Conservation (phyloP, 23 tunicate genomes). For the Halocynthia roretzi region DNA sequence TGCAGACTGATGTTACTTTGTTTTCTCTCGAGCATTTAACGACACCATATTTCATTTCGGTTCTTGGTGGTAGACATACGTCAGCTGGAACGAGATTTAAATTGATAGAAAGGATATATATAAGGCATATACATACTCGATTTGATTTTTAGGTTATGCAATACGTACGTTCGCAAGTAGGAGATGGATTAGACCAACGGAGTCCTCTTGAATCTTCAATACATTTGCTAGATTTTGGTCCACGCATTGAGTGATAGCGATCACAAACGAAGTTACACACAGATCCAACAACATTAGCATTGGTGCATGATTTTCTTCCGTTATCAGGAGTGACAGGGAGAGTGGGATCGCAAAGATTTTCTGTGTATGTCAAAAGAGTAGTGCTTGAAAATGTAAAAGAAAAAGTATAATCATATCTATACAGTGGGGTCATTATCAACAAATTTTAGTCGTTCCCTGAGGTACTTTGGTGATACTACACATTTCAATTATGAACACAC, state of each 20-base stretch:
- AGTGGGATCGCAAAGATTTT: slow-evolving; percentile 29
- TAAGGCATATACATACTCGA: not conserved
- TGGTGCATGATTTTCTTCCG: slow-evolving; percentile 52
- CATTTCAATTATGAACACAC: too few species aligned
- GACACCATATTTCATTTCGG: slow-evolving; percentile 26
- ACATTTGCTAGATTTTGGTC: slow-evolving; percentile 41
- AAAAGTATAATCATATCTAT: too few species aligned
- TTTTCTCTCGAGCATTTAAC: slow-evolving; percentile 38
- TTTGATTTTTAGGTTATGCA: not conserved
- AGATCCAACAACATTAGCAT: slow-evolving; percentile 69
- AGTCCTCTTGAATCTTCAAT: slow-evolving; percentile 27
- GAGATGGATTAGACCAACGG: slow-evolving; percentile 49
- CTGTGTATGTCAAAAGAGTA: slow-evolving; percentile 2
- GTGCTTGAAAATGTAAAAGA: too few species aligned
- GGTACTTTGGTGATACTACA: too few species aligned
- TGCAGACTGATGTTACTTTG: slow-evolving; percentile 39
- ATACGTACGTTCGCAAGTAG: slow-evolving; percentile 61
- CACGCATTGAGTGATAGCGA: slow-evolving; percentile 48
- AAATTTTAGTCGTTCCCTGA: too few species aligned
- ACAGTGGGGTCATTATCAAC: too few species aligned
- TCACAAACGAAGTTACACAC: slow-evolving; percentile 65
- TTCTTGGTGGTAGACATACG: slow-evolving; percentile 33
- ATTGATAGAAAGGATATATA: not conserved
- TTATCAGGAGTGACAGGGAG: slow-evolving; percentile 58
- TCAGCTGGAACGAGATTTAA: slow-evolving; percentile 15